A percentile compares a stretch with the other conserved stretches of the same genome.
Evolutionary conservation across 2,113 vertebrate genomes (phyloP).

Genomic region (Dipodomys stephensi): DNA sequence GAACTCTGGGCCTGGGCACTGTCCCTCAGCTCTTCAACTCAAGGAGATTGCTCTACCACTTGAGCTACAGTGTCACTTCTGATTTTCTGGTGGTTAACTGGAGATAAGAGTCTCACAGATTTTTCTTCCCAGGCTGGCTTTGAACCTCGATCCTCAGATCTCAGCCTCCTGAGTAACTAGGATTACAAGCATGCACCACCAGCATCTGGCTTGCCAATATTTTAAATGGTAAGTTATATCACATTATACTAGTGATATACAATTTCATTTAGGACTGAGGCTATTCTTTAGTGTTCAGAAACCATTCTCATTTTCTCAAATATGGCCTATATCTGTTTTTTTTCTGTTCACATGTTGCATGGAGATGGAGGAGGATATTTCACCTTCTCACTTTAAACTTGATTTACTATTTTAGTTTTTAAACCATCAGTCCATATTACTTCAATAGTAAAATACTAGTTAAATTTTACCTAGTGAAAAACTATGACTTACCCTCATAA

Average conservation of each 20-base stretch:
- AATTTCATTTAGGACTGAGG: background rate
- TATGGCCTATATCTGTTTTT: background rate
- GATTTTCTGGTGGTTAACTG: no score
- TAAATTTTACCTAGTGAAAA: constrained; percentile 19
- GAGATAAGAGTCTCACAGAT: no score
- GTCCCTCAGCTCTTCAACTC: no score
- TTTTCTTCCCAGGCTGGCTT: no score
- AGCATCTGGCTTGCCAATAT: no score
- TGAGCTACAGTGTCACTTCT: no score
- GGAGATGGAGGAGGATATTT: background rate
- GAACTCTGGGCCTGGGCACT: no score
- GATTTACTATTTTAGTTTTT: constrained; percentile 27
- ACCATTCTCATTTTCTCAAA: constrained; percentile 38
- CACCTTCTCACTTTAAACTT: background rate
- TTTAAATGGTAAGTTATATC: background rate
- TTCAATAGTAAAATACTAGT: constrained; percentile 26
- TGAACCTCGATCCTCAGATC: no score
- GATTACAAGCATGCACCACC: no score
- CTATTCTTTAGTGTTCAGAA: constrained; percentile 23
- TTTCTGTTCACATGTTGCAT: background rate
- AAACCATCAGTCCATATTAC: background rate
- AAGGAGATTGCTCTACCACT: no score
- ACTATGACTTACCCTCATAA: constrained; percentile 28
- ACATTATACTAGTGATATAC: background rate
- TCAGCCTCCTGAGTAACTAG: no score